phyloP scores from a whole-genome alignment of 2,888 invertebrate genomes.

The Malthinus flaveolus region DNA sequence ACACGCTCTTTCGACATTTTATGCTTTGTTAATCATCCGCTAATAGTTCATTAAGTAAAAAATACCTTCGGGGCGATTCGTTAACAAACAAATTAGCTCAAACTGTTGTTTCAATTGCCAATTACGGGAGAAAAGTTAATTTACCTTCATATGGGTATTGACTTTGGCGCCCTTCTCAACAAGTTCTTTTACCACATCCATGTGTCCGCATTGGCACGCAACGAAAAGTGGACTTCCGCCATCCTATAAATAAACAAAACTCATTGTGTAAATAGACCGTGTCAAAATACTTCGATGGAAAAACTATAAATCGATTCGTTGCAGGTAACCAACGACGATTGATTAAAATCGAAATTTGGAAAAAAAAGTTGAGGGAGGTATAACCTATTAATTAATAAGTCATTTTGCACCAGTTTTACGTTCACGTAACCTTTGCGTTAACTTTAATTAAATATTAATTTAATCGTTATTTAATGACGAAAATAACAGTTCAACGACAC shows the following conservation, averaged over 20 bases:
- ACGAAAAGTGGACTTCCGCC: constrained; percentile 95
- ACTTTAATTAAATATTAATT: no score
- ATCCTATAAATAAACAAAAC: constrained; percentile 63
- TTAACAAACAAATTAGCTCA: neutral
- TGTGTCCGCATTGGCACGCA: constrained; percentile 88
- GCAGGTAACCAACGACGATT: neutral
- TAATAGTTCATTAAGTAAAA: neutral
- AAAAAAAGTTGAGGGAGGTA: neutral
- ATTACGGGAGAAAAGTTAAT: constrained; percentile 12
- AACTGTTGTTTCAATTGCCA: neutral
- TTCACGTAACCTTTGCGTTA: no score
- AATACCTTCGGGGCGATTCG: neutral
- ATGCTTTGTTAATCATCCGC: neutral
- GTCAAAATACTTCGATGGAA: neutral
- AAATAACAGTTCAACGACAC: constrained; percentile 5
- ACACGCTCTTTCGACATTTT: no score
- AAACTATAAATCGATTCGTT: neutral
- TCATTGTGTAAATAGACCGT: constrained; percentile 24
- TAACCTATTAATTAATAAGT: no score
- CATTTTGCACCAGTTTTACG: no score
- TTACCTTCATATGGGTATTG: constrained; percentile 82
- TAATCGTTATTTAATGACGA: no score
- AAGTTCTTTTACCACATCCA: constrained; percentile 84
- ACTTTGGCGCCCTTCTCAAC: constrained; percentile 80
- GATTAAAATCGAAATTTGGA: neutral